Base-by-base conservation (phyloP, 2,888 invertebrate genomes). In the Neoscelio sp. region DNA sequence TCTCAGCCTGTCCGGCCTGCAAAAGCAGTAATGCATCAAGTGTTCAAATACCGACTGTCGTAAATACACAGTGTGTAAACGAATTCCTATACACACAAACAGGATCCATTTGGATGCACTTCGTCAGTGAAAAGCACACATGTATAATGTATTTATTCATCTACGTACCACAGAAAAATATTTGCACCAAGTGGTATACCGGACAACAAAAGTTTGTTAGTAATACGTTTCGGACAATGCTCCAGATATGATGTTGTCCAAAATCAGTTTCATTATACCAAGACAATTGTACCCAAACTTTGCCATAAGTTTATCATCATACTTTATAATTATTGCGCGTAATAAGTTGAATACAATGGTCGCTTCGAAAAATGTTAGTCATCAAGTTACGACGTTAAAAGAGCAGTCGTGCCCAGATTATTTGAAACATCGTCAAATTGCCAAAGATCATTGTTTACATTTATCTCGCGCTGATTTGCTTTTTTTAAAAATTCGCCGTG, bases 81-180 rank as follows among this genome's bases (percentile, higher is more conserved):
- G 70, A 67, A 71, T 71, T 71, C 62, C 73, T 17, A 62, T 71
- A 50, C 64, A 68, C 56, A 70, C 71, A 73, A 76, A 64, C 62
- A 28, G 62, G 71, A 73, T 70, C 65, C 62, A 71, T 76, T 73
- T 65, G 71, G 71, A 52, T 62, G 73, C 73, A 40, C 73, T 77
- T 52, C 54, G 56, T 67, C 54, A 40, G 67, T 64, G 75, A 65
- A 70, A 79, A 65, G 79, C 79, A 17, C 60, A 70, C 70, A 79
- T 80, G 80, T 75, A 80, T 76, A 73, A 76, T 76, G 80, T 67
- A 80, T 80, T 76, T 79, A 79, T 75, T 73, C 71, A 52, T 75
- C 70, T 70, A 70, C 67, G 28, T 60, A 26, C 12, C 28, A 30
- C 54, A 58, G 65, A 67, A 71, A 78, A 78, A 78, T 52, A 60